These are phyloP conservation scores for Eretmodus cyanostictus DNA, from an alignment of 2,113 vertebrate genomes.

Conservation along the genomic window DNA sequence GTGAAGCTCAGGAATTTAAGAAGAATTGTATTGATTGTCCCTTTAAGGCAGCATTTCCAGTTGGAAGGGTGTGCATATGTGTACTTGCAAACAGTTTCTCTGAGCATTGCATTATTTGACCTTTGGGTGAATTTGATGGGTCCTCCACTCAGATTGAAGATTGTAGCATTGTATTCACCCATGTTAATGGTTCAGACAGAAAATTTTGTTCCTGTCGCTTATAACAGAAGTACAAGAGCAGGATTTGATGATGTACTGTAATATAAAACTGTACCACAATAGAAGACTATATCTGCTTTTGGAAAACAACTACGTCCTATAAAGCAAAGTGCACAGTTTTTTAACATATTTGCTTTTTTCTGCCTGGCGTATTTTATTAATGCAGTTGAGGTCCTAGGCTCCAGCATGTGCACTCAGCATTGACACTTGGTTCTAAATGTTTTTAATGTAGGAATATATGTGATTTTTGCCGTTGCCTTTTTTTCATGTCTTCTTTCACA, in stretches of 20 bases:
- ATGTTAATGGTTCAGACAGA: not conserved
- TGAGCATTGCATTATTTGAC: not conserved
- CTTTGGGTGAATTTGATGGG: not conserved
- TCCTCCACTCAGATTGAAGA: not conserved
- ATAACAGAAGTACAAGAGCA: not conserved
- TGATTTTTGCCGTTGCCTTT: not conserved
- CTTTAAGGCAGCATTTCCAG: not conserved
- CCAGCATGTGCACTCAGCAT: not conserved
- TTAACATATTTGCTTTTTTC: not conserved
- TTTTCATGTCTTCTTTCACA: not conserved
- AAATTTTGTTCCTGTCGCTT: not conserved
- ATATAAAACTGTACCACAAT: not conserved
- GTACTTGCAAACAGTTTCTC: not conserved
- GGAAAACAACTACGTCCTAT: not conserved
- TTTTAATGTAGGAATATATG: not conserved
- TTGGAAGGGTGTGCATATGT: not conserved
- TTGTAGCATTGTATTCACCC: not conserved
- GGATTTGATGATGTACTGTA: not conserved
- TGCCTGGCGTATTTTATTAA: not conserved
- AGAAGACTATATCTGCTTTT: not conserved
- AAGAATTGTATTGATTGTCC: not conserved
- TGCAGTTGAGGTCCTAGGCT: not conserved
- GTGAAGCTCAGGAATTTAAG: slow-evolving; percentile 32
- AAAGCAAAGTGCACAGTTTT: not conserved
- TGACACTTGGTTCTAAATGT: not conserved